phyloP scores from a whole-genome alignment of 1,140 invertebrate species.

The Drosophila repleta region DNA sequence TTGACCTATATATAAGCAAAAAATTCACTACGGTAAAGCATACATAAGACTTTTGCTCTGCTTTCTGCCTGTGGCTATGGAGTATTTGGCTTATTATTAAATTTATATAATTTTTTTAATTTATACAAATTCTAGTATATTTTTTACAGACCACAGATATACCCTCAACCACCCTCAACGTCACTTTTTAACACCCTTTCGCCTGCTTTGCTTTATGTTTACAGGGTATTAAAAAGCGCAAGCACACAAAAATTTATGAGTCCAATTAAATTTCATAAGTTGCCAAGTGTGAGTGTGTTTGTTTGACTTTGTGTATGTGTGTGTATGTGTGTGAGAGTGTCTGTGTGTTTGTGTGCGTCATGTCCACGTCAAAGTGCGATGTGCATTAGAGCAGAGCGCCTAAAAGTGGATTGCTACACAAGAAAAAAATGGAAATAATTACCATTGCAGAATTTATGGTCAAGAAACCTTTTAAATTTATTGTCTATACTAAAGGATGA shows the following conservation, averaged over 20 bases:
- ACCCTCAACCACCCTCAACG: not conserved
- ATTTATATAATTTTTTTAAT: no score
- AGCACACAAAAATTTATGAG: slow-evolving; percentile 66
- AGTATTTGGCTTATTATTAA: no score
- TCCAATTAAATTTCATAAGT: slow-evolving; percentile 78
- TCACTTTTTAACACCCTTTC: slow-evolving; percentile 11
- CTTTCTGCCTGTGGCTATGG: no score
- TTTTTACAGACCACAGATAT: no score
- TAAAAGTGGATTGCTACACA: slow-evolving; percentile 47
- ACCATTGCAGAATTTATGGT: slow-evolving; percentile 34
- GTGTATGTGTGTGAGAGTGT: slow-evolving; percentile 22
- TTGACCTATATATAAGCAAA: no score
- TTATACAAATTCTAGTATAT: no score
- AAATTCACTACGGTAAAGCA: no score
- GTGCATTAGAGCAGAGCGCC: slow-evolving; percentile 46
- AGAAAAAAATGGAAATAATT: slow-evolving; percentile 28
- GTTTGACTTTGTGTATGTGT: not conserved
- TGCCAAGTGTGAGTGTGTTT: slow-evolving; percentile 1
- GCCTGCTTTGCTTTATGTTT: slow-evolving; percentile 6
- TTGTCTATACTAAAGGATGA: not conserved
- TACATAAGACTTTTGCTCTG: no score
- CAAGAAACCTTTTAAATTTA: slow-evolving; percentile 13
- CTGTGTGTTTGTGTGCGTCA: slow-evolving; percentile 53
- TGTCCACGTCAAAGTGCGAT: slow-evolving; percentile 48
- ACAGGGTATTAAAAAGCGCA: slow-evolving; percentile 37